A percentile compares a stretch with the other conserved stretches of the same genome.
These are phyloP conservation scores for Neodiprion lecontei DNA, from an alignment of 1,140 invertebrate species.

Conservation along the genomic window DNA sequence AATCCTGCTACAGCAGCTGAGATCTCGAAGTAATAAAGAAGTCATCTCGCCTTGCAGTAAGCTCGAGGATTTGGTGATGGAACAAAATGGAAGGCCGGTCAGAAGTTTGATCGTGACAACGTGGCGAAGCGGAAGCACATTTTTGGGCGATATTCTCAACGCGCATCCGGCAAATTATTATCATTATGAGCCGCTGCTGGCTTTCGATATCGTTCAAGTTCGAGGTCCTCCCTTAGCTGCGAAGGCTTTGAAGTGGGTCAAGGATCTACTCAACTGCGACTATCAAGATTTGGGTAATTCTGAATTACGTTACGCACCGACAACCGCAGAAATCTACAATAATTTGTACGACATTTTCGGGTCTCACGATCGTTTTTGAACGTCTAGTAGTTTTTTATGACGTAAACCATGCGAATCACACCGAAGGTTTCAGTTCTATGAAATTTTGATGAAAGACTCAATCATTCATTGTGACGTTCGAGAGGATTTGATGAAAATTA, in stretches of 20 bases:
- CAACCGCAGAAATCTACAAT: not conserved
- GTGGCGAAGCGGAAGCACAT: conserved; percentile 89
- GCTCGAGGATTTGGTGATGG: conserved; percentile 71
- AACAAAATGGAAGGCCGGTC: conserved; percentile 72
- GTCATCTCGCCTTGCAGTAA: conserved; percentile 42
- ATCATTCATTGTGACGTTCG: too few relatives aligned
- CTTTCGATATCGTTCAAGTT: conserved; percentile 82
- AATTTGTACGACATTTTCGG: conserved; percentile 6
- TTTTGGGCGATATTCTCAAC: conserved; percentile 84
- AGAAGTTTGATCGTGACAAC: conserved; percentile 82
- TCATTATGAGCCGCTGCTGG: conserved; percentile 85
- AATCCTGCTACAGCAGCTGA: too few relatives aligned
- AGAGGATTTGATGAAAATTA: too few relatives aligned
- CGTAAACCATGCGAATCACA: too few relatives aligned
- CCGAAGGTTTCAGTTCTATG: too few relatives aligned
- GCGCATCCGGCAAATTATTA: conserved; percentile 85
- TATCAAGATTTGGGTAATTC: conserved; percentile 70
- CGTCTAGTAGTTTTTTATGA: too few relatives aligned
- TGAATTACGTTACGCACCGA: not conserved
- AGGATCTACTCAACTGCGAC: conserved; percentile 78
- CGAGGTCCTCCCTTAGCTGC: conserved; percentile 71
- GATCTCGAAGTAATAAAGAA: too few relatives aligned
- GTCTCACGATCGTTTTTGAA: not conserved
- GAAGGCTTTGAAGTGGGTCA: conserved; percentile 70
- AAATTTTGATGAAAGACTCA: too few relatives aligned